These are phyloP conservation scores for Coremacera marginata DNA, from an alignment of 2,888 invertebrate genomes.

Conservation along the genomic window DNA sequence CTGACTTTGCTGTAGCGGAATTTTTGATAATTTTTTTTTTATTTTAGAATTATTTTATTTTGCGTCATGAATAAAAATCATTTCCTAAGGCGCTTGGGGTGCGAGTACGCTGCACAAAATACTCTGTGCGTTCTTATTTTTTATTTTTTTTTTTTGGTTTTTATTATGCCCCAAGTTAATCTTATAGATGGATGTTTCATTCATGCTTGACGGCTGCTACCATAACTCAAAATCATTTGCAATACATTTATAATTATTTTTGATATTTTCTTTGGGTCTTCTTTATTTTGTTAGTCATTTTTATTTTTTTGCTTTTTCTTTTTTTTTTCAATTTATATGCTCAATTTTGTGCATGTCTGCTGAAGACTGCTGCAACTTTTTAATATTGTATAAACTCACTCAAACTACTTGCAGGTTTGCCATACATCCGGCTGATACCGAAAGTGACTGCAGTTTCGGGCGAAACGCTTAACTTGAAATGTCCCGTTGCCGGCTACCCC, in stretches of 20 bases:
- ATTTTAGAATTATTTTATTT: slow-evolving; percentile 5
- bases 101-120: too few relatives aligned
- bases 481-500: slow-evolving; percentile 87
- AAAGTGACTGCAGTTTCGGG: slow-evolving; percentile 87
- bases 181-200: neutral
- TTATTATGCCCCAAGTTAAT: neutral
- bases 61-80: slow-evolving; percentile 13
- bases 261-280: neutral
- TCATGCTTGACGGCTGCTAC: too few relatives aligned
- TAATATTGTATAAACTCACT: neutral
- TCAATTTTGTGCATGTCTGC: neutral
- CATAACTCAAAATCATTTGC: too few relatives aligned
- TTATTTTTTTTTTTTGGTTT: neutral
- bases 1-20: neutral
- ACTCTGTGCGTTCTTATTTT: neutral
- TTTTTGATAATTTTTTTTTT: neutral
- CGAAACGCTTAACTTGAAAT: slow-evolving; percentile 79
- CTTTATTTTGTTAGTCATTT: neutral
- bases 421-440: slow-evolving; percentile 82
- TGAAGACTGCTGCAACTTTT: neutral
- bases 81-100: neutral
- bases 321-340: neutral
- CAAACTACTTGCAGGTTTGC: slow-evolving; percentile 73
- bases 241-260: neutral
- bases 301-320: neutral